A percentile compares a stretch with the other conserved stretches of the same genome.
Conservation (phyloP, 64 coral and sea anemone genomes). For the Dendrophyllia cribrosa region DNA sequence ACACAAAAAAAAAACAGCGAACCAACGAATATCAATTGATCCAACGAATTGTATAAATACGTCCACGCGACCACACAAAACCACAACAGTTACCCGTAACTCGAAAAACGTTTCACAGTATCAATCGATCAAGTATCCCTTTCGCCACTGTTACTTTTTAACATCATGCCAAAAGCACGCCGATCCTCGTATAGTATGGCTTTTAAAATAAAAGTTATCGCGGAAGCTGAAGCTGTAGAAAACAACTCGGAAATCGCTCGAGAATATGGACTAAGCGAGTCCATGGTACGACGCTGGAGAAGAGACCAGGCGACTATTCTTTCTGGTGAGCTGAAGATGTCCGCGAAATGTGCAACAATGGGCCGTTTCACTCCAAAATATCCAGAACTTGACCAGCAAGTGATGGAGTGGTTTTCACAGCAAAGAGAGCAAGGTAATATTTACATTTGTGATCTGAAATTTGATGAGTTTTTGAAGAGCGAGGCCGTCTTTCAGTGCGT, state of each 20-base stretch:
- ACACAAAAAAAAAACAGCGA: background rate
- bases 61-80: background rate
- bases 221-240: slow-evolving; percentile 10
- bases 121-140: slow-evolving; percentile 1
- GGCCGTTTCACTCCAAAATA: slow-evolving; percentile 1
- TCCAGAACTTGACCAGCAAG: slow-evolving; percentile 7
- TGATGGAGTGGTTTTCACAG: slow-evolving; percentile 15
- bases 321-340: background rate
- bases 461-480: too few relatives aligned
- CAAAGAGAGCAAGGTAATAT: slow-evolving; percentile 6
- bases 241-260: slow-evolving; percentile 1
- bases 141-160: background rate
- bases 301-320: background rate
- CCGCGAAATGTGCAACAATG: background rate
- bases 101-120: background rate
- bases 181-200: background rate
- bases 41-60: background rate
- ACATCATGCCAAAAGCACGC: background rate
- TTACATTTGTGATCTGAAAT: background rate
- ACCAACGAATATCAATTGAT: slow-evolving; percentile 1
- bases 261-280: slow-evolving; percentile 5
- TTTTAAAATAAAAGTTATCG: slow-evolving; percentile 9
- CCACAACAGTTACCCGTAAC: background rate
- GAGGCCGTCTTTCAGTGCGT: too few relatives aligned
- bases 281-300: slow-evolving; percentile 18